Evolutionary conservation across 30 jellyfish, hydroid and myxozoan species (phyloP).

Genomic region (Aurelia aurita): DNA sequence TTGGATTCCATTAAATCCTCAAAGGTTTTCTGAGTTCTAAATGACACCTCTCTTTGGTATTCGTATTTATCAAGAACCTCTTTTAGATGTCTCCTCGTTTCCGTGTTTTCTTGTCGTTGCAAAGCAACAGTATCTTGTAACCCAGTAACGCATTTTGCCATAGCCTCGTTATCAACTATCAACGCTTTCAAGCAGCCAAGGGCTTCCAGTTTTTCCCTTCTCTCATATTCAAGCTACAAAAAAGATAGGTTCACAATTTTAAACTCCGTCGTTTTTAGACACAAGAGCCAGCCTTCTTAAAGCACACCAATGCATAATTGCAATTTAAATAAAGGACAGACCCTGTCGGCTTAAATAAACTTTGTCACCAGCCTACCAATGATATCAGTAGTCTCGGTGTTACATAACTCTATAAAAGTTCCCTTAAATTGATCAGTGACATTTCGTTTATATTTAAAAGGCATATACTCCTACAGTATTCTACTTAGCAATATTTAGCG

Average conservation of each 20-base stretch:
- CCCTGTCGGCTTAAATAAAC: too few species aligned
- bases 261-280: too few species aligned
- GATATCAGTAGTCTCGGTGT: too few species aligned
- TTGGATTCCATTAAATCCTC: constrained; percentile 74
- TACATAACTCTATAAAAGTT: too few species aligned
- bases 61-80: constrained; percentile 76
- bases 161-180: constrained; percentile 86
- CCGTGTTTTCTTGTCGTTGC: constrained; percentile 74
- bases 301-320: too few species aligned
- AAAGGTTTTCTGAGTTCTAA: constrained; percentile 62
- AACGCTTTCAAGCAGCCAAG: constrained; percentile 80
- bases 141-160: constrained; percentile 75
- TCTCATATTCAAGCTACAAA: constrained; percentile 59
- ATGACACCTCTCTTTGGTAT: constrained; percentile 60
- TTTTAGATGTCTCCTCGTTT: constrained; percentile 50
- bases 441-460: too few species aligned
- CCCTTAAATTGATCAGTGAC: too few species aligned
- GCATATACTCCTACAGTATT: too few species aligned
- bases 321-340: too few species aligned
- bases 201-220: constrained; percentile 84
- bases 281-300: too few species aligned
- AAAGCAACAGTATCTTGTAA: constrained; percentile 72
- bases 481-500: too few species aligned
- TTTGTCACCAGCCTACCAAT: too few species aligned
- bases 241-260: not conserved